These are phyloP conservation scores for Blomia tropicalis DNA, from an alignment of 2,888 invertebrate genomes.

Conservation along the genomic window DNA sequence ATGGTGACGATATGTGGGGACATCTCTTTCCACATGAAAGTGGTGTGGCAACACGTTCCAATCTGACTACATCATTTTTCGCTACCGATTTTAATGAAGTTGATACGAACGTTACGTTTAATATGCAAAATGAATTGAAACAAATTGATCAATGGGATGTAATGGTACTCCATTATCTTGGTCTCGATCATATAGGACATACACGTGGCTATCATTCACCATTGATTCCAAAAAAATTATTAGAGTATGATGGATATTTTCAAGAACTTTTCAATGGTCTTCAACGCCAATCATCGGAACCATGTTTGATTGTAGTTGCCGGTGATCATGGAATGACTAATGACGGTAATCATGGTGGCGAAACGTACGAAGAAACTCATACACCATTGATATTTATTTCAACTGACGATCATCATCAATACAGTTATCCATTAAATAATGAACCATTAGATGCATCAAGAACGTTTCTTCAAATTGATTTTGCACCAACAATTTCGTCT, in stretches of 20 bases:
- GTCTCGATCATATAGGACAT: constrained; percentile 94
- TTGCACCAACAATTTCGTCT: constrained; percentile 62
- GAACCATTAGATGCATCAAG: not conserved
- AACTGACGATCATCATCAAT: constrained; percentile 27
- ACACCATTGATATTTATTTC: constrained; percentile 61
- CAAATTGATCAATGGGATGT: constrained; percentile 55
- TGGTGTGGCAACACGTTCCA: constrained; percentile 50
- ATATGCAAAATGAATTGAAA: constrained; percentile 48
- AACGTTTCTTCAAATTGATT: constrained; percentile 55
- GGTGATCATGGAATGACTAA: constrained; percentile 97
- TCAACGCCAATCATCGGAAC: constrained; percentile 7
- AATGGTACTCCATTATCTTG: constrained; percentile 81
- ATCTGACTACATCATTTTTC: constrained; percentile 69
- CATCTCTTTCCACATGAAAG: constrained; percentile 58
- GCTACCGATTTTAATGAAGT: constrained; percentile 85
- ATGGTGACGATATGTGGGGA: constrained; percentile 92
- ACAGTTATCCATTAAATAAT: not conserved
- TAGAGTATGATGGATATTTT: constrained; percentile 77
- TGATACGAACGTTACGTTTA: constrained; percentile 70
- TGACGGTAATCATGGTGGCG: constrained; percentile 87
- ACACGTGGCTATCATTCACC: constrained; percentile 61
- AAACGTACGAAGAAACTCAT: constrained; percentile 58
- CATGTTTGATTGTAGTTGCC: constrained; percentile 51
- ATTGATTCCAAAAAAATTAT: constrained; percentile 58
- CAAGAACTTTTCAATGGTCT: constrained; percentile 43